Percentiles rank a stretch among this genome's conserved stretches.
Evolutionary conservation across 2,888 invertebrate species (phyloP).

Genomic region (Busseola fusca): DNA sequence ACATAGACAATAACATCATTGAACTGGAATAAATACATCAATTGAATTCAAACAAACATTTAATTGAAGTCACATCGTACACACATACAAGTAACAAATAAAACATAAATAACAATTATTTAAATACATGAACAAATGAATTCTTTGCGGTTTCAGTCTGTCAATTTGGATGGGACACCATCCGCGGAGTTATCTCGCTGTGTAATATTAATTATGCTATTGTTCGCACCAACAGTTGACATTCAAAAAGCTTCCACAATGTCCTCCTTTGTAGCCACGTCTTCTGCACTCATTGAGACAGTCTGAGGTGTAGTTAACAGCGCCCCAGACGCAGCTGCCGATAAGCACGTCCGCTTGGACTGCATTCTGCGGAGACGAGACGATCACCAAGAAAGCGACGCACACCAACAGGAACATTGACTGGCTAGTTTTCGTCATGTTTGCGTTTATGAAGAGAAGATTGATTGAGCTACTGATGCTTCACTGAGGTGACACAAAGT

Average conservation of each 20-base stretch:
- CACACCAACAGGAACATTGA: constrained; percentile 53
- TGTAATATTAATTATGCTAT: background rate
- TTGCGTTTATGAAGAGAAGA: constrained; percentile 7
- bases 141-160: background rate
- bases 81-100: background rate
- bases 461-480: constrained; percentile 24
- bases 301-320: constrained; percentile 63
- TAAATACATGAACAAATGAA: background rate
- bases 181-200: background rate
- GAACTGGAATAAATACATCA: background rate
- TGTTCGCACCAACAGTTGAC: constrained; percentile 48
- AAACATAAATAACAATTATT: background rate
- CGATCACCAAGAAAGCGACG: constrained; percentile 61
- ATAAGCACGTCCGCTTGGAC: constrained; percentile 60
- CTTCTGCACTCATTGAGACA: constrained; percentile 64
- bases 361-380: constrained; percentile 60
- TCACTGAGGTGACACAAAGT: constrained; percentile 5
- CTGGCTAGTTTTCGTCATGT: constrained; percentile 34
- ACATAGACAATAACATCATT: background rate
- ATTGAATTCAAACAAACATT: constrained; percentile 2
- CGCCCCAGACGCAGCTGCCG: constrained; percentile 68
- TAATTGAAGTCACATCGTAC: constrained; percentile 4
- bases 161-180: background rate
- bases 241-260: constrained; percentile 61
- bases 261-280: constrained; percentile 61